These are phyloP conservation scores for Drosophila pallidifrons DNA, from an alignment of 1,140 invertebrate species.

Conservation along the genomic window DNA sequence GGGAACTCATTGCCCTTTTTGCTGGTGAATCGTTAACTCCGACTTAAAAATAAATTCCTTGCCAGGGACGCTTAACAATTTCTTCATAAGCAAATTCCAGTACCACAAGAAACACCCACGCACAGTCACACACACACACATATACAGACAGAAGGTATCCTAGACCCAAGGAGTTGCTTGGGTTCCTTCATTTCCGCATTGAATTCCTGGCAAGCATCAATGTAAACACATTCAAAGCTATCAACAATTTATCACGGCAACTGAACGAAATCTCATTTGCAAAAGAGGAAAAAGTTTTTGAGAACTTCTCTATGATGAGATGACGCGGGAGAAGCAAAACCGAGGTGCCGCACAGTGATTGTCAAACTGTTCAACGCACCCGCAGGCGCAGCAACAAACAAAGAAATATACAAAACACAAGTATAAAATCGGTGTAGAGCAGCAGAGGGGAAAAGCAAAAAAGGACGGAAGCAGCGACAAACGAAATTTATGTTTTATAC, in stretches of 20 bases:
- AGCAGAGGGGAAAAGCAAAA: not conserved
- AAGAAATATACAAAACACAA: constrained; percentile 35
- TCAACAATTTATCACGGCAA: constrained; percentile 81
- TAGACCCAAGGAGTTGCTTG: constrained; percentile 7
- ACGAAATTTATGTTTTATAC: constrained; percentile 71
- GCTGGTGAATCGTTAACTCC: constrained; percentile 13
- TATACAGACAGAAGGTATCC: not conserved
- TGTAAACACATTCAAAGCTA: constrained; percentile 74
- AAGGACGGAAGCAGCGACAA: constrained; percentile 58
- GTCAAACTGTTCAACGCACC: constrained; percentile 54
- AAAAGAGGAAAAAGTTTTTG: constrained; percentile 62
- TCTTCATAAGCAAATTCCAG: constrained; percentile 58
- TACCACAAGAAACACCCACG: constrained; percentile 43
- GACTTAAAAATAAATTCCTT: constrained; percentile 57
- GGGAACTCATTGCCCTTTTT: not conserved
- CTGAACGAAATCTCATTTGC: constrained; percentile 78
- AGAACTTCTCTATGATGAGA: constrained; percentile 18
- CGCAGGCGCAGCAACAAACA: constrained; percentile 29
- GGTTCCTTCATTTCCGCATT: constrained; percentile 37
- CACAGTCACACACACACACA: not conserved
- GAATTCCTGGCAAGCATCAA: constrained; percentile 54
- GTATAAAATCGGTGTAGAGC: not conserved
- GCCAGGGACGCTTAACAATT: constrained; percentile 46
- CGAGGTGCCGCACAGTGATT: constrained; percentile 47
- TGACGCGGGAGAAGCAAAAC: not conserved